Conservation (phyloP, 2,113 vertebrate species). For the Lophotis ruficrista region DNA sequence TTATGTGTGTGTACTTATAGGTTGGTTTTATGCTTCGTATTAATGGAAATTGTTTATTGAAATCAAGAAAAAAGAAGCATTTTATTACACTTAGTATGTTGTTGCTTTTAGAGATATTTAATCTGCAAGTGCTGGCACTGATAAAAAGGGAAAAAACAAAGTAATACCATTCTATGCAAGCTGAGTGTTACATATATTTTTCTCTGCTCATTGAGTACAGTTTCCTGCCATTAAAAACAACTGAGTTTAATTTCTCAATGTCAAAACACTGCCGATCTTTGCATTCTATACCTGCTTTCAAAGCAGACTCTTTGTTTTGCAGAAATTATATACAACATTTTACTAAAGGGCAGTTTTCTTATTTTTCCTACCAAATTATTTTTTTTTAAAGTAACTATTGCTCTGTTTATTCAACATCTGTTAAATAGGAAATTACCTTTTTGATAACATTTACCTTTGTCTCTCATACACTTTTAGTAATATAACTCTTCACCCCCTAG, state of each 20-base stretch:
- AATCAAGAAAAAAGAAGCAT: not conserved
- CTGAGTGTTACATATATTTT: not conserved
- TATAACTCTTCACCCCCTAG: not conserved
- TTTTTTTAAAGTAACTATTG: not conserved
- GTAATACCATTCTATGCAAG: constrained; percentile 3
- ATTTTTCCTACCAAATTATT: not conserved
- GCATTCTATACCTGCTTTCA: not conserved
- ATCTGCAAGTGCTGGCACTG: not conserved
- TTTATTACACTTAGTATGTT: not conserved
- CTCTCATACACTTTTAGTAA: not conserved
- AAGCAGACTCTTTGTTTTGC: constrained; percentile 7
- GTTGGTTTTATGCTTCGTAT: not conserved
- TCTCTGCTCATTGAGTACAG: not conserved
- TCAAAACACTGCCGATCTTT: constrained; percentile 34
- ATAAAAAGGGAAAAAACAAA: not conserved
- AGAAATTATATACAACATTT: not conserved
- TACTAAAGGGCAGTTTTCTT: not conserved
- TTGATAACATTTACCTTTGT: not conserved
- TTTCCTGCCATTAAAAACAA: constrained; percentile 34
- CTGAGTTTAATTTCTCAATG: constrained; percentile 50
- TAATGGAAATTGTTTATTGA: not conserved
- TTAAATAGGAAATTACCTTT: not conserved
- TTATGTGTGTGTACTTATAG: no score
- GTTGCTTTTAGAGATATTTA: not conserved
- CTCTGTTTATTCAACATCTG: not conserved